Evolutionary conservation across 2,888 invertebrate genomes (phyloP).

Genomic region (Hermodice carunculata): DNA sequence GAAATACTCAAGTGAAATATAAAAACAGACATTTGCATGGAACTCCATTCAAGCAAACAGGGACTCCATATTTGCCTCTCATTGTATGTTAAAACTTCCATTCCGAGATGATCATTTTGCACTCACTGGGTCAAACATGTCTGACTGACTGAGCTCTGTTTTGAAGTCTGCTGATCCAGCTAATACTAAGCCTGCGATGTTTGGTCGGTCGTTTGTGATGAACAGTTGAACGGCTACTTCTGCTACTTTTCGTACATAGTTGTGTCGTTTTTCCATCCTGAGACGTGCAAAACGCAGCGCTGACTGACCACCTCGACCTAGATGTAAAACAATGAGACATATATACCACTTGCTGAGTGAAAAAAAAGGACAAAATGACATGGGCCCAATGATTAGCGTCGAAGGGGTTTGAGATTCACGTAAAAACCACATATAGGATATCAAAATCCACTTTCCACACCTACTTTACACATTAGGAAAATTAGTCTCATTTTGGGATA

Average conservation of each 20-base stretch:
- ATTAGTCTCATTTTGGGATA: no score
- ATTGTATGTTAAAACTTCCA: background rate
- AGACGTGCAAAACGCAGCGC: constrained; percentile 99
- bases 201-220: constrained; percentile 97
- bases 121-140: constrained; percentile 98
- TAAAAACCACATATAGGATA: no score
- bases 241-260: constrained; percentile 98
- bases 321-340: background rate
- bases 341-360: no score
- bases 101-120: background rate
- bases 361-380: no score
- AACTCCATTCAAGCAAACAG: no score
- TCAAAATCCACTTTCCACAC: no score
- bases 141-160: constrained; percentile 98
- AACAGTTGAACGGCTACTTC: constrained; percentile 97
- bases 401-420: no score
- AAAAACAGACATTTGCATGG: no score
- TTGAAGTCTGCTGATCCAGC: constrained; percentile 99
- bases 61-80: background rate
- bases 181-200: constrained; percentile 96
- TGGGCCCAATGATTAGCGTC: no score
- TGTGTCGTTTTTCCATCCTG: constrained; percentile 99
- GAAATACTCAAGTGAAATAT: no score
- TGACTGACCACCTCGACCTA: constrained; percentile 98
- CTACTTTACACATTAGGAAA: no score